Evolutionary conservation across 2,113 vertebrate genomes (phyloP).

Genomic region (Lutjanus erythropterus): DNA sequence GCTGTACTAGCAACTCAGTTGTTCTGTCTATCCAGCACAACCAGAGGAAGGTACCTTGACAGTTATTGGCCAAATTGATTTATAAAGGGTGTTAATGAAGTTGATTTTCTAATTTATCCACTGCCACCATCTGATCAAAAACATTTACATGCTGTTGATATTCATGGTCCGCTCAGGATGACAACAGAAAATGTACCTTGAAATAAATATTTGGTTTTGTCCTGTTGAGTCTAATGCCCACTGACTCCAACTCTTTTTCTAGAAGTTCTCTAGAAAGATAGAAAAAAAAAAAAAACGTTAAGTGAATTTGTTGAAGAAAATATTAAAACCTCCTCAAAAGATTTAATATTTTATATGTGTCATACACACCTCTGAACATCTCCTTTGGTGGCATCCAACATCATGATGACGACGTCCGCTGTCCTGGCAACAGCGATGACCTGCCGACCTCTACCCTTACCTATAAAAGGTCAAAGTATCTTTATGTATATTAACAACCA

Average conservation of each 20-base stretch:
- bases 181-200: conserved; percentile 87
- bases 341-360: too few species aligned
- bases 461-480: conserved; percentile 73
- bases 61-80: not conserved
- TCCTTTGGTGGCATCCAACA: conserved; percentile 98
- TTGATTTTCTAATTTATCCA: too few species aligned
- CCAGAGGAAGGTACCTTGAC: not conserved
- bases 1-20: not conserved
- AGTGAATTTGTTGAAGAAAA: not conserved
- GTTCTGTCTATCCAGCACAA: not conserved
- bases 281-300: not conserved
- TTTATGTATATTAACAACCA: not conserved
- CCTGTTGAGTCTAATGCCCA: conserved; percentile 96
- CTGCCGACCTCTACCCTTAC: conserved; percentile 96
- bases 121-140: too few species aligned
- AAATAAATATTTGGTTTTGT: conserved; percentile 98
- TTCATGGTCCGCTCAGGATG: not conserved
- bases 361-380: conserved; percentile 94
- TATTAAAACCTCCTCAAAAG: too few species aligned
- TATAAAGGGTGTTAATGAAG: too few species aligned
- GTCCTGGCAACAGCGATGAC: conserved; percentile 98
- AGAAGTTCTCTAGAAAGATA: conserved; percentile 87
- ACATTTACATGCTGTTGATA: not conserved
- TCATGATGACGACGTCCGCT: conserved; percentile 98
- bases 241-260: conserved; percentile 97